Percentiles rank a stretch among this genome's conserved stretches.
These are phyloP conservation scores for Balearica regulorum DNA, from an alignment of 2,797 vertebrate species.

Conservation along the genomic window DNA sequence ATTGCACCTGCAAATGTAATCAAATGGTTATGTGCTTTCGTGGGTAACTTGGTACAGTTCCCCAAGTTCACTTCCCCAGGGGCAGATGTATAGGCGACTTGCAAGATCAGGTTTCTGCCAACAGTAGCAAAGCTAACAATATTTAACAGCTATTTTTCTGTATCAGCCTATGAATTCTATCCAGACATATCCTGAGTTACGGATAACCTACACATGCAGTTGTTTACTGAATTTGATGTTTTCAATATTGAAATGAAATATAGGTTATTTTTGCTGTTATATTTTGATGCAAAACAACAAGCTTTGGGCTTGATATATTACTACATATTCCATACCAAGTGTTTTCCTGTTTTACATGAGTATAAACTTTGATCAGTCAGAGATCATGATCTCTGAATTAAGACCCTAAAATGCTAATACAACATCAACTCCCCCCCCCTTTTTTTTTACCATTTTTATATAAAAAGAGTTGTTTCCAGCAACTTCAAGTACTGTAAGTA, in stretches of 20 bases:
- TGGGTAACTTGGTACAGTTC: neutral
- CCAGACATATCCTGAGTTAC: neutral
- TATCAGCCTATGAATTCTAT: neutral
- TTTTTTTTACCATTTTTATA: conserved; percentile 47
- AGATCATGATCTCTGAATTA: neutral
- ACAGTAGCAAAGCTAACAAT: neutral
- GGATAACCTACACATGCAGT: neutral
- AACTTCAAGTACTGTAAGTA: conserved; percentile 64
- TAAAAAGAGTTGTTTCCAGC: conserved; percentile 66
- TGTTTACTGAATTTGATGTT: neutral
- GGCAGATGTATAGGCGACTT: neutral
- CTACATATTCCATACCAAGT: neutral
- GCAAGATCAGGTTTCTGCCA: neutral
- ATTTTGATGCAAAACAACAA: conserved; percentile 36
- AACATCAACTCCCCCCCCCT: neutral
- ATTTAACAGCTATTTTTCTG: neutral
- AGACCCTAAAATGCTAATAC: neutral
- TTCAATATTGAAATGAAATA: neutral
- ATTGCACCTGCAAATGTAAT: neutral
- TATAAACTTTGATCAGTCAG: neutral
- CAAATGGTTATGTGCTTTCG: neutral
- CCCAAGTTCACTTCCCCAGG: neutral
- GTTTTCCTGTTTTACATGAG: neutral
- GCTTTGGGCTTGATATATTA: neutral
- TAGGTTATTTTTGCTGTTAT: neutral